These are phyloP conservation scores for Ectropis crepuscularia DNA, from an alignment of 2,888 invertebrate genomes.

Conservation along the genomic window DNA sequence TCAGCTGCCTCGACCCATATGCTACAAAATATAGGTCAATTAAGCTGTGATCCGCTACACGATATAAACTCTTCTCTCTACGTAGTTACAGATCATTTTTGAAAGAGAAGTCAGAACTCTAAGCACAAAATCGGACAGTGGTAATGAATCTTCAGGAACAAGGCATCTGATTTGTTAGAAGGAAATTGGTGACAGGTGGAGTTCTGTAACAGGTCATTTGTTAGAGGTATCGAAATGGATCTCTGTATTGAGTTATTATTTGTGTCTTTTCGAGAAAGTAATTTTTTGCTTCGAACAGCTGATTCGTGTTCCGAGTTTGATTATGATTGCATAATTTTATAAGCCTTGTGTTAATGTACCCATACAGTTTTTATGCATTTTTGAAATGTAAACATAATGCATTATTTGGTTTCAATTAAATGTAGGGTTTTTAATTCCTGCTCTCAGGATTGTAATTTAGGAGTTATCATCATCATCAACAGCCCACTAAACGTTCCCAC, in stretches of 20 bases:
- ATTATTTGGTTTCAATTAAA: too few species aligned
- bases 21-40: constrained; percentile 76
- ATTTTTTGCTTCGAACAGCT: constrained; percentile 38
- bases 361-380: background rate
- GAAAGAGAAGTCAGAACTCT: constrained; percentile 39
- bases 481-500: too few species aligned
- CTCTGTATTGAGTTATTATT: constrained; percentile 68
- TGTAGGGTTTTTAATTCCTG: too few species aligned
- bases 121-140: constrained; percentile 52
- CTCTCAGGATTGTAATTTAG: too few species aligned
- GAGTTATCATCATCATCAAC: too few species aligned
- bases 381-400: too few species aligned
- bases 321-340: background rate
- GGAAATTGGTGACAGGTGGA: constrained; percentile 71
- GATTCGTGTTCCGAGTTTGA: background rate
- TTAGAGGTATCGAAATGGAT: constrained; percentile 52
- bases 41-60: constrained; percentile 43
- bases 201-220: constrained; percentile 57
- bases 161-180: constrained; percentile 67
- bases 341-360: background rate
- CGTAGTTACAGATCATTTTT: constrained; percentile 3
- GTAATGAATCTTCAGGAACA: constrained; percentile 71
- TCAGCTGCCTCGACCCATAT: constrained; percentile 79
- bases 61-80: background rate
- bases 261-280: constrained; percentile 53